Base-by-base conservation (phyloP, 2,888 invertebrate species). In the Parapristionchus giblindavisi region DNA sequence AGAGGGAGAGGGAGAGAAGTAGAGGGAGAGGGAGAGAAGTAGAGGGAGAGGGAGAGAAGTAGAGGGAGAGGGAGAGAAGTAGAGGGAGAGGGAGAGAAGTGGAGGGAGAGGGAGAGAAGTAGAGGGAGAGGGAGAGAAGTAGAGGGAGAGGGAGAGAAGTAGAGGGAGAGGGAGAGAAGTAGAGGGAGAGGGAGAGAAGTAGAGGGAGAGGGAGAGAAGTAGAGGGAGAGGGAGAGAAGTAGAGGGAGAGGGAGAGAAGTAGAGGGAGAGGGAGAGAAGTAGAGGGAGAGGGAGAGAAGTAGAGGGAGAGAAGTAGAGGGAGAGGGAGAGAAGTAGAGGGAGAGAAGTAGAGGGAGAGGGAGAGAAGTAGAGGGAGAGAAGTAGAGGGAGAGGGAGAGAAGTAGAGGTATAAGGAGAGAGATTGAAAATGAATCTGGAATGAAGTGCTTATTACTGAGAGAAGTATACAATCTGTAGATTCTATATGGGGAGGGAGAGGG, bases 331-430 rank as follows among this genome's bases (percentile, higher is more conserved):
- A 56, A 14, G 51, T 29, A 66, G 21, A 43, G 14, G 48, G 66
- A 27, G 11, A 60, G 24, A 66, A 29, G 48, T 43, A 29, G 66
- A 27, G 24, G 32, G 48, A 43, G 29, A n/a, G 48, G 29, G 32
- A 65, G 65, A 65, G 3, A 65, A 43, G n/a, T n/a, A 56, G 6
- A 6, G 56, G 0, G 65, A 65, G 65, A 27, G 65, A 65, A 43
- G 32, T 40, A 43, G 34, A 66, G 17, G 17, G 24, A 34, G n/a
- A 11, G 56, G 29, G 56, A 56, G 56, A 56, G 11, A 56, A 43
- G 17, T 14, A 14, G 17, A 43, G 43, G 43, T 14, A 14, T 14
- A 17, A 43, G 11, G 17, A 8, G 17, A 43, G 43, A 43, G 17
- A 8, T 43, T 43, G 11, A 43, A 8, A 43, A 17, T 43, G 43